These are phyloP conservation scores for Blastomussa wellsi DNA, from an alignment of 92 coral and sea anemone species.

Conservation along the genomic window DNA sequence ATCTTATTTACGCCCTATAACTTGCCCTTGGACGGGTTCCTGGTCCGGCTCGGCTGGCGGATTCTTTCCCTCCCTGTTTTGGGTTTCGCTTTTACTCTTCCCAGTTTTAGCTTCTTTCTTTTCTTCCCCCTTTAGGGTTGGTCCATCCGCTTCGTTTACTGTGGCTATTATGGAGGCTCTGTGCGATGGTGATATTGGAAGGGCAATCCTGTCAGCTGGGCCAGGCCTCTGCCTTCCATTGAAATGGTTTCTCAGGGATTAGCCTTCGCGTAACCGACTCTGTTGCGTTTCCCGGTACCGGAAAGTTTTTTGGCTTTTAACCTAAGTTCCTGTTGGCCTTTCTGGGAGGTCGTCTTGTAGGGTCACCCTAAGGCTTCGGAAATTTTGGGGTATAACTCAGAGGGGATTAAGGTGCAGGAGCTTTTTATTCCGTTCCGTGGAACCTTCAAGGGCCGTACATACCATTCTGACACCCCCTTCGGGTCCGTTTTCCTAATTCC, in stretches of 20 bases:
- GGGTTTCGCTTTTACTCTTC: too few relatives aligned
- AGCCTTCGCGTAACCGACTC: slow-evolving; percentile 27
- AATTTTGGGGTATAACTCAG: neutral
- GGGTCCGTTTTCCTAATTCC: neutral
- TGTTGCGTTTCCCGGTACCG: slow-evolving; percentile 17
- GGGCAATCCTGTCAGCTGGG: slow-evolving; percentile 43
- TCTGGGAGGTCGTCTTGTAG: slow-evolving; percentile 5
- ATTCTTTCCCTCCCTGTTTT: neutral
- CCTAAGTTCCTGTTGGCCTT: neutral
- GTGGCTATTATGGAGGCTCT: neutral
- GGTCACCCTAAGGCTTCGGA: slow-evolving; percentile 20
- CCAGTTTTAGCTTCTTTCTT: neutral
- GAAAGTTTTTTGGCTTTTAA: slow-evolving; percentile 22
- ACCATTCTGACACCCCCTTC: slow-evolving; percentile 15
- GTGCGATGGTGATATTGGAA: slow-evolving; percentile 38
- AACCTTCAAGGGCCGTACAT: slow-evolving; percentile 14
- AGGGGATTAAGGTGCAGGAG: slow-evolving; percentile 20
- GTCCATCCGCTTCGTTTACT: neutral
- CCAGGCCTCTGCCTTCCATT: slow-evolving; percentile 39
- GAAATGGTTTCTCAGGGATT: slow-evolving; percentile 29
- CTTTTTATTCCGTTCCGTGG: slow-evolving; percentile 23
- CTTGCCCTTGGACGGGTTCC: neutral
- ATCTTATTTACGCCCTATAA: neutral
- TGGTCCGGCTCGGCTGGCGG: slow-evolving; percentile 14
- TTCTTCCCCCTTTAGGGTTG: neutral